Conservation (phyloP, 2,888 invertebrate species). For the Hipparchia semele region DNA sequence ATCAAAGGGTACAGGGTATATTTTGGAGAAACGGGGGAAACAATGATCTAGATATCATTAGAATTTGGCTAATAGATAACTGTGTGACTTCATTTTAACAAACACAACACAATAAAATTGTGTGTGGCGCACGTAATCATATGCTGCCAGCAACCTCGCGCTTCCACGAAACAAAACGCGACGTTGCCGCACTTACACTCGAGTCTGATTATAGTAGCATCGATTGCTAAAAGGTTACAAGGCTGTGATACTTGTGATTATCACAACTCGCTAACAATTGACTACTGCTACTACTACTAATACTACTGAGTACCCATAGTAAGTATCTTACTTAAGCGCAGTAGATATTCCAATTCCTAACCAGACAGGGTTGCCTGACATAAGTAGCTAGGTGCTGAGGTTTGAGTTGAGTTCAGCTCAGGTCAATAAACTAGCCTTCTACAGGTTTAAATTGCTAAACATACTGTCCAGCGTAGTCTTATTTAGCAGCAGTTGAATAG, state of each 20-base stretch:
- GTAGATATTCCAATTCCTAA: no score
- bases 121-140: constrained; percentile 38
- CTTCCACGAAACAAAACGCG: constrained; percentile 40
- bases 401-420: background rate
- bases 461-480: background rate
- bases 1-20: no score
- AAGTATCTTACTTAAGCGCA: background rate
- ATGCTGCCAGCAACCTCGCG: constrained; percentile 41
- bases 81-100: constrained; percentile 27
- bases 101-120: constrained; percentile 34
- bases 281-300: background rate
- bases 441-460: constrained; percentile 10
- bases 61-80: constrained; percentile 3
- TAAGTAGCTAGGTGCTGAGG: background rate
- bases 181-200: constrained; percentile 47
- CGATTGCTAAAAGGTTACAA: constrained; percentile 33
- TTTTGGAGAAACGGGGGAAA: background rate
- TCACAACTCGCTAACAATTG: constrained; percentile 27
- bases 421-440: constrained; percentile 13
- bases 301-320: no score
- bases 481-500: no score
- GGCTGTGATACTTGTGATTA: constrained; percentile 23
- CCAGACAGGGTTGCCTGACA: no score
- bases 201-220: constrained; percentile 37
- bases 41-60: background rate